Base-by-base conservation (phyloP, 2,113 vertebrate genomes). In the Pampusana beccarii region DNA sequence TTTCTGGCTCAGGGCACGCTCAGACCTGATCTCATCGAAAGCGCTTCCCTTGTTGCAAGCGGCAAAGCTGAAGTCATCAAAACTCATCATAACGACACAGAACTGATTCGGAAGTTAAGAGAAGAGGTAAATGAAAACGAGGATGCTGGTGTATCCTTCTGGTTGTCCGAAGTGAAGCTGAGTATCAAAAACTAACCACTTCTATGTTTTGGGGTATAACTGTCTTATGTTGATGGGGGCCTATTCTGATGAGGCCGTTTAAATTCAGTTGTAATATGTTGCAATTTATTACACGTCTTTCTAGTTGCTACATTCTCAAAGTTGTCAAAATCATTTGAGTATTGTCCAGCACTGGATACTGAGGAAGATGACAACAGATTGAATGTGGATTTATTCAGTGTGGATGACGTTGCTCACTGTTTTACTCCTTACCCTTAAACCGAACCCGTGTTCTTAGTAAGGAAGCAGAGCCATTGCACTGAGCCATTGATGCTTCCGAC, bases 51-150 rank as follows among this genome's bases (percentile, higher is more conserved):
- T 70, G 95, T 99, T 66, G 99, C 99, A 74, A 99, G 99, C 8
- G 99, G 98, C 94, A 99, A 99, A 96, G 99, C 99, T 14, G 99
- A 99, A 75, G 97, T 99, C 97, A 99, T 99, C 98, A 99, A 99
- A 97, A 99, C 99, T 1, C 99, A 99, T 95, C 99, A 99, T 97
- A 99, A 99, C 7, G 99, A 99, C 97, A 99, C 99, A 1, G 99
- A 99, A 86, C 99, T 99, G 64, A 99, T 99, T 97, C 98, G 99
- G 83, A 99, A 99, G 92, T 98, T 99, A 95, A 97, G 99, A 91
- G 99, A 99, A 96, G 98, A 99, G 99, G 99, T 99, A 96, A 95
- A 26, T 34, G 60, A 53, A 8, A 66, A 11, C 0, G 56, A 33
- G 26, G 57, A 34, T 31, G 11, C 34, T 54, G 31, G 7, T 33